phyloP scores from a whole-genome alignment of 2,797 vertebrate species.

The Periophthalmus magnuspinnatus region DNA sequence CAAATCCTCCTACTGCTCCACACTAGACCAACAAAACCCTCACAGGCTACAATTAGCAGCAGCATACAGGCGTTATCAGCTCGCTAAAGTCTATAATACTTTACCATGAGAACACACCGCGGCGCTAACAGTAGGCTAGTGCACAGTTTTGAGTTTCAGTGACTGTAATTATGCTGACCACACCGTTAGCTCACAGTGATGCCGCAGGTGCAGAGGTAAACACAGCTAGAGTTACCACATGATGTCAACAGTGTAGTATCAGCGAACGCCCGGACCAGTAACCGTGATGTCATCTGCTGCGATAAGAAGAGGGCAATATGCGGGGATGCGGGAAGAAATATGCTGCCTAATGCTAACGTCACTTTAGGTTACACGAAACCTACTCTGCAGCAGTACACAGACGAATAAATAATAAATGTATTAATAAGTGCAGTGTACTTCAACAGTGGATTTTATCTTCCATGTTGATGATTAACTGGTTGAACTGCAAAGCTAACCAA shows the following conservation, averaged over 20 bases:
- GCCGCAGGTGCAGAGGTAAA: slow-evolving; percentile 47
- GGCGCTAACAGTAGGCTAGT: slow-evolving; percentile 28
- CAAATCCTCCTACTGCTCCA: slow-evolving; percentile 34
- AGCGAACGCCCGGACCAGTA: slow-evolving; percentile 41
- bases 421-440: not conserved
- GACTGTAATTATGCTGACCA: slow-evolving; percentile 52
- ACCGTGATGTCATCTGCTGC: slow-evolving; percentile 56
- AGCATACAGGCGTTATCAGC: slow-evolving; percentile 8
- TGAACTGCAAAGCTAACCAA: not conserved
- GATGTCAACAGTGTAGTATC: slow-evolving; percentile 65
- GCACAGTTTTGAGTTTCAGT: slow-evolving; percentile 42
- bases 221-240: slow-evolving; percentile 48
- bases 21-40: slow-evolving; percentile 33
- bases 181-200: slow-evolving; percentile 30
- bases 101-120: slow-evolving; percentile 17
- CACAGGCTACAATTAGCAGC: slow-evolving; percentile 41
- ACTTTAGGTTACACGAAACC: not conserved
- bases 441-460: not conserved
- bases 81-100: slow-evolving; percentile 14
- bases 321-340: not conserved
- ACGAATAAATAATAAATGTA: not conserved
- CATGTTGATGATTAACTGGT: not conserved
- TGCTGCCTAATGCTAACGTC: slow-evolving; percentile 2
- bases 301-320: slow-evolving; percentile 35
- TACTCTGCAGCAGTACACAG: not conserved